These are phyloP conservation scores for Drosophila antonietae DNA, from an alignment of 2,888 invertebrate genomes.

Conservation along the genomic window DNA sequence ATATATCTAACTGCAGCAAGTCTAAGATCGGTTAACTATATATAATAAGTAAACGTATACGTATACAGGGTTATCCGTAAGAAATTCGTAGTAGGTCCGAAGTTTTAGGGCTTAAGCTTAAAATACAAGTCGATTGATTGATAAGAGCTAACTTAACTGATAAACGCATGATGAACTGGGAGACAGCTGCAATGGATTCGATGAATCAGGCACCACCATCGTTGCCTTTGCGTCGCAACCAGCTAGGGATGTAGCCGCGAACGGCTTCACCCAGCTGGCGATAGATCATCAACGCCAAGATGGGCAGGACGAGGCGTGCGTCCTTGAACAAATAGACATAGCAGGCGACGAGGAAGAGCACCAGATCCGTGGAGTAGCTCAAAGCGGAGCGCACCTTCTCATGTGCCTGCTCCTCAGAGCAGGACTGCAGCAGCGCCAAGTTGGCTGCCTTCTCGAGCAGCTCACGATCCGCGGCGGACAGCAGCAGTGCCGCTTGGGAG, in stretches of 20 bases:
- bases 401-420: constrained; percentile 86
- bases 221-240: constrained; percentile 85
- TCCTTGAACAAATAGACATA: constrained; percentile 93
- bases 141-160: constrained; percentile 74
- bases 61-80: constrained; percentile 31
- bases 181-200: constrained; percentile 3
- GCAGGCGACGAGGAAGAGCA: constrained; percentile 90
- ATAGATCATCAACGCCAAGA: constrained; percentile 91
- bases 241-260: constrained; percentile 86
- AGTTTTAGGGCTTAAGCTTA: constrained; percentile 54
- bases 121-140: constrained; percentile 61
- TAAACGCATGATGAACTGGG: constrained; percentile 62
- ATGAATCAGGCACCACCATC: constrained; percentile 37
- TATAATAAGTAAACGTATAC: constrained; percentile 27
- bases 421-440: constrained; percentile 81
- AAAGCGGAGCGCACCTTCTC: constrained; percentile 89
- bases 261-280: constrained; percentile 90
- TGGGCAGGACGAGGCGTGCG: constrained; percentile 91
- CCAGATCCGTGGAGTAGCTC: constrained; percentile 90
- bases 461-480: constrained; percentile 55
- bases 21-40: constrained; percentile 35
- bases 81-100: constrained; percentile 42
- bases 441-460: constrained; percentile 60
- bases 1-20: neutral
- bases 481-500: constrained; percentile 49